These are phyloP conservation scores for Hyppa rectilinea DNA, from an alignment of 2,888 invertebrate genomes.

Conservation along the genomic window DNA sequence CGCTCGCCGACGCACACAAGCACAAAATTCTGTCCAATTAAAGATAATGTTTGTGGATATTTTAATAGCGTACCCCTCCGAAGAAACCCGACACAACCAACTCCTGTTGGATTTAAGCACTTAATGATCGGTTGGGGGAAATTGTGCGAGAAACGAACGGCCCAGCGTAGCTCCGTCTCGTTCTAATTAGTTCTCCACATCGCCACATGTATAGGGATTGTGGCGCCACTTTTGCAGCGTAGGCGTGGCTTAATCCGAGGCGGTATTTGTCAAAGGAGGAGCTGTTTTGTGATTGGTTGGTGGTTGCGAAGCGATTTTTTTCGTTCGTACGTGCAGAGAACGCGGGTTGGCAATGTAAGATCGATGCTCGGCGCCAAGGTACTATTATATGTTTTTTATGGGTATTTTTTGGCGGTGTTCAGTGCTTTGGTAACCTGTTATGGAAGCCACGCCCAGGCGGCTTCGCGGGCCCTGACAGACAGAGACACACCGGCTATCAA, in stretches of 20 bases:
- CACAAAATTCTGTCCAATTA: conserved; percentile 90
- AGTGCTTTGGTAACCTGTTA: conserved; percentile 89
- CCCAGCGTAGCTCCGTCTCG: conserved; percentile 83
- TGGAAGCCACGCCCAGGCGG: conserved; percentile 85
- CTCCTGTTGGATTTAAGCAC: conserved; percentile 90
- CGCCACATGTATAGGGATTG: conserved; percentile 83
- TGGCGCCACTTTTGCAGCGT: conserved; percentile 80
- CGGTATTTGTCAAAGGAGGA: conserved; percentile 78
- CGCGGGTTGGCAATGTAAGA: conserved; percentile 86
- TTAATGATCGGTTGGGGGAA: conserved; percentile 91
- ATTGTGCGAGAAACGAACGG: conserved; percentile 90
- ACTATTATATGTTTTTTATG: conserved; percentile 90
- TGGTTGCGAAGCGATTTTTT: conserved; percentile 84
- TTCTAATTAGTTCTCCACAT: conserved; percentile 83
- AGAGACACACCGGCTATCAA: conserved; percentile 82
- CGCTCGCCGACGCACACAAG: conserved; percentile 85
- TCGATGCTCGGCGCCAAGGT: conserved; percentile 88
- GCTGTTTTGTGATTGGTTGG: conserved; percentile 77
- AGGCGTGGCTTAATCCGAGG: conserved; percentile 80
- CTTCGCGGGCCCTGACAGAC: conserved; percentile 82
- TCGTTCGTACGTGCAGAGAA: conserved; percentile 83
- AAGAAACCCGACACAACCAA: conserved; percentile 90
- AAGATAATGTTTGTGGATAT: conserved; percentile 91
- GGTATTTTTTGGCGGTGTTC: conserved; percentile 89
- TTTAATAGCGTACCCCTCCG: conserved; percentile 91